Base-by-base conservation (phyloP, 2,797 vertebrate genomes). In the Sebastes kiyomatsui region DNA sequence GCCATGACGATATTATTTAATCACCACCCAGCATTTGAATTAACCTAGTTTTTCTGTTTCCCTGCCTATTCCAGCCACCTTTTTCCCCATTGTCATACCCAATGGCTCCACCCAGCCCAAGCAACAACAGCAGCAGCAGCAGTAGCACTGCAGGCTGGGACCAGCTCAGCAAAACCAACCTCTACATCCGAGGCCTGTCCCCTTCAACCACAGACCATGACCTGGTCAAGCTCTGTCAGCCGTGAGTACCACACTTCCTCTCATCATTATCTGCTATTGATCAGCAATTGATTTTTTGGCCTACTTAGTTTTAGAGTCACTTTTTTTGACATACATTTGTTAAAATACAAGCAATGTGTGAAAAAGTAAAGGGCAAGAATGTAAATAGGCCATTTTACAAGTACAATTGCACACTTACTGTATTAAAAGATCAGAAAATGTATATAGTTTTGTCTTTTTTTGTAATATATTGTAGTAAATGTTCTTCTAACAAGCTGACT, bases 141-240 rank as follows among this genome's bases (percentile, higher is more conserved):
- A 97, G 97, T 90, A 99, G 96, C 95, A 95, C 91, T 73, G 97
- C 97, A 88, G 97, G 99, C 92, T 99, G 98, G 98, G 98, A 99
- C 91, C 98, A 98, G 87, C 97, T 99, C 93, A 99, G 99, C 95
- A 99, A 99, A 97, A 99, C 99, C 20, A 99, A 99, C 94, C 97
- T 99, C 88, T 99, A 99, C 90, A 99, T 99, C 92, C 96, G 99
- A 93, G 99, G 98, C 74, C 94, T 99, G 95, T 96, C 96, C 91
- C 98, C 98, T 35, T 96, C 96, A 83, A 99, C 98, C 95, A 99
- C 97, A 62, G 99, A 99, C 93, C 97, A 99, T 93, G 98, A 99
- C 95, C 97, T 99, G 94, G 98, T 99, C 92, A 99, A 99, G 86
- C 96, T 99, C 90, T 99, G 98, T 92, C 98, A 99, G 94, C 97